These are phyloP conservation scores for Cheilosia urbana DNA, from an alignment of 2,888 invertebrate genomes.

Conservation along the genomic window DNA sequence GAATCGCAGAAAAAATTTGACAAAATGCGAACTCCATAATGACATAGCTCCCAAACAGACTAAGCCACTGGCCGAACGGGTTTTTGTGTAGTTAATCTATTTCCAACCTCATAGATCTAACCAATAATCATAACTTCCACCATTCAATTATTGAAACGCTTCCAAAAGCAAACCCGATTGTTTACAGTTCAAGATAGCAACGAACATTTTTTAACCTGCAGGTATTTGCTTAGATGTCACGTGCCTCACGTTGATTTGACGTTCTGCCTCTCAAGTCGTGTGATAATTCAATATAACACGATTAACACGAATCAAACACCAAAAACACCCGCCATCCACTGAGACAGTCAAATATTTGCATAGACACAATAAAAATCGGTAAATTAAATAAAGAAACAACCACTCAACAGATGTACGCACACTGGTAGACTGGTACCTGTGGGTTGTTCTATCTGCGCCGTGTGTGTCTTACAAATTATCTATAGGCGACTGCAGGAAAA, in stretches of 20 bases:
- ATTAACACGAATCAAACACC: constrained; percentile 13
- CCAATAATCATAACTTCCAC: too few relatives aligned
- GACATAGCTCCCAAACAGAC: too few relatives aligned
- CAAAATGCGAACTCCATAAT: too few relatives aligned
- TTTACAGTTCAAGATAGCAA: too few relatives aligned
- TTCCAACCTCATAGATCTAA: too few relatives aligned
- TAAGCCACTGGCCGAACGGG: too few relatives aligned
- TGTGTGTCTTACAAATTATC: background rate
- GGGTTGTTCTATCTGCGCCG: constrained; percentile 6
- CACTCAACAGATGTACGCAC: constrained; percentile 21
- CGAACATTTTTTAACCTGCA: background rate
- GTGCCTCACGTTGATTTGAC: background rate
- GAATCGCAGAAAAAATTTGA: too few relatives aligned
- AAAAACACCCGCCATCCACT: constrained; percentile 3
- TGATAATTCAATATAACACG: constrained; percentile 21
- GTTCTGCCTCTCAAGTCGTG: background rate
- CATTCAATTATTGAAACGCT: too few relatives aligned
- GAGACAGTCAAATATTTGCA: constrained; percentile 33
- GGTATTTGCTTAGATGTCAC: background rate
- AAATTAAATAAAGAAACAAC: constrained; percentile 15
- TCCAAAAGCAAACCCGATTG: too few relatives aligned
- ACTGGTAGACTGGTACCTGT: constrained; percentile 12
- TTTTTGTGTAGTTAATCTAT: too few relatives aligned
- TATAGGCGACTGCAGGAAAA: background rate
- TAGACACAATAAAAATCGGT: constrained; percentile 10